phyloP scores from a whole-genome alignment of 2,797 vertebrate genomes.

The Xiphophorus birchmanni region DNA sequence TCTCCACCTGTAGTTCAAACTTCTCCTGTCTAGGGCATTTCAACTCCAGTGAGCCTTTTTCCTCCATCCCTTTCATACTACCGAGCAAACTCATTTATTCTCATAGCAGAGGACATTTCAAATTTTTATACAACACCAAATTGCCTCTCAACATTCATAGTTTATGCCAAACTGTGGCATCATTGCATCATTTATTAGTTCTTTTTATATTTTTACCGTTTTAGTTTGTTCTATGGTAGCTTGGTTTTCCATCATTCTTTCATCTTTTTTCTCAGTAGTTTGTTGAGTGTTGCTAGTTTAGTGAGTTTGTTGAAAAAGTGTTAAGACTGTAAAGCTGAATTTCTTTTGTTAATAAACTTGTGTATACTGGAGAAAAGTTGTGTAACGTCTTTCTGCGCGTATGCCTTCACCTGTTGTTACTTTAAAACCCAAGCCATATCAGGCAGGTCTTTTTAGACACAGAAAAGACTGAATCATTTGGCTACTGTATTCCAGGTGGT shows the following conservation, averaged over 20 bases:
- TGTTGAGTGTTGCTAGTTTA: not conserved
- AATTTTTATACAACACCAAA: not conserved
- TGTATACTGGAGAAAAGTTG: not conserved
- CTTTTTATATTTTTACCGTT: not conserved
- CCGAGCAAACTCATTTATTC: not conserved
- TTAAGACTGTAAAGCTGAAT: not conserved
- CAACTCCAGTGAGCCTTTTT: not conserved
- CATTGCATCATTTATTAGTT: not conserved
- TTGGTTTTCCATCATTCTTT: not conserved
- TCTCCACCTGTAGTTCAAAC: not conserved
- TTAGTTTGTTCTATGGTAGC: not conserved
- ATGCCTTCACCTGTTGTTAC: not conserved
- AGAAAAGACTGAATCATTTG: not conserved
- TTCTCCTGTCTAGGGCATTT: not conserved
- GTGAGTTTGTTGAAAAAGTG: not conserved
- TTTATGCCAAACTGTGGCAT: not conserved
- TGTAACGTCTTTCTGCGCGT: not conserved
- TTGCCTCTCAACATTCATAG: not conserved
- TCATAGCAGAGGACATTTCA: not conserved
- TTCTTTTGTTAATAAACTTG: not conserved
- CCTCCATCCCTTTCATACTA: not conserved
- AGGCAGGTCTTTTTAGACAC: not conserved
- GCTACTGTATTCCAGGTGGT: not conserved
- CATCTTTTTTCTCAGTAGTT: not conserved
- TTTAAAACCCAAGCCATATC: not conserved